Evolutionary conservation across 2,888 invertebrate genomes (phyloP).

Genomic region (Sisyra terminalis): DNA sequence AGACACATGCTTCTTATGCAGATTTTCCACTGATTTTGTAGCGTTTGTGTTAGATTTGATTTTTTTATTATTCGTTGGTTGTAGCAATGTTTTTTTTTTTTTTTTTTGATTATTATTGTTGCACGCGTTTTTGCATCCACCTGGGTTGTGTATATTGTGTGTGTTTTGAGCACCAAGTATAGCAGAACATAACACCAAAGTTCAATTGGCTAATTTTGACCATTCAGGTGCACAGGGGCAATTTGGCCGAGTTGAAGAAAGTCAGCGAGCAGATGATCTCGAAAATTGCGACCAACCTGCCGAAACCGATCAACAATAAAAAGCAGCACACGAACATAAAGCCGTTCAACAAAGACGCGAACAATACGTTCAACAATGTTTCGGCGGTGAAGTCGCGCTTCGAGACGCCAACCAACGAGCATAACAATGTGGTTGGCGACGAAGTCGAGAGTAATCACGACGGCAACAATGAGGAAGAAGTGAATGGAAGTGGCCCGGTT

Average conservation of each 20-base stretch:
- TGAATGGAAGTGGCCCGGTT: conserved; percentile 4
- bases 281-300: not conserved
- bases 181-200: too few species aligned
- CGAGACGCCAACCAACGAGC: not conserved
- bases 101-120: conserved; percentile 9
- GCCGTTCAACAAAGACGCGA: not conserved
- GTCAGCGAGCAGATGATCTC: conserved; percentile 9
- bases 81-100: conserved; percentile 5
- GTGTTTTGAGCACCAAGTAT: too few species aligned
- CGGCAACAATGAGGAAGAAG: not conserved
- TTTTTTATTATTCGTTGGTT: conserved; percentile 10
- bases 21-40: too few species aligned
- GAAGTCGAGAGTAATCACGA: too few species aligned
- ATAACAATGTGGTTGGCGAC: not conserved
- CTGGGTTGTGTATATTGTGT: not conserved
- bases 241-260: conserved; percentile 22
- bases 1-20: too few species aligned
- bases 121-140: conserved; percentile 5
- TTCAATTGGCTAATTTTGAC: too few species aligned
- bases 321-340: not conserved
- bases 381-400: not conserved
- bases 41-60: too few species aligned
- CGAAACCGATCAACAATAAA: not conserved
- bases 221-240: conserved; percentile 38
- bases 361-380: not conserved